Percentiles rank a stretch among this genome's conserved stretches.
Evolutionary conservation across 2,888 invertebrate genomes (phyloP).

Genomic region (Eupeodes luniger): DNA sequence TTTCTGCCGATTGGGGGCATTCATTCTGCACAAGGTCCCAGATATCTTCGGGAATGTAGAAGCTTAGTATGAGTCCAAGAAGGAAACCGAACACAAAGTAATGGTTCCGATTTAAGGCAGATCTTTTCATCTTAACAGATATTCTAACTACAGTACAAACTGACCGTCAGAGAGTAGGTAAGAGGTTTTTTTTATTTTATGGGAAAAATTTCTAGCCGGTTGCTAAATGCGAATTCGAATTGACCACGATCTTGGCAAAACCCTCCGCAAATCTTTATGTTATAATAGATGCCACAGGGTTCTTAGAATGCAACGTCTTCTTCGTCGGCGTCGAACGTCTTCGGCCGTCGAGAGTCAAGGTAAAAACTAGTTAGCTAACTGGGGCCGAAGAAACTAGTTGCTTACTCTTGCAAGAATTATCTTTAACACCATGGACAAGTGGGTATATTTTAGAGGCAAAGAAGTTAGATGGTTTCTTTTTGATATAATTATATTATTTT

Average conservation of each 20-base stretch:
- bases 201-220: conserved; percentile 43
- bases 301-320: conserved; percentile 5
- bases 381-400: conserved; percentile 64
- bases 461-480: background rate
- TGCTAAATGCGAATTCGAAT: conserved; percentile 18
- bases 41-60: conserved; percentile 82
- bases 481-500: background rate
- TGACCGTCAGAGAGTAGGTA: background rate
- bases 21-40: conserved; percentile 84
- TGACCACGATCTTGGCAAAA: conserved; percentile 34
- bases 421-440: background rate
- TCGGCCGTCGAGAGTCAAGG: background rate
- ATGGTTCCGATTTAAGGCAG: conserved; percentile 82
- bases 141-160: conserved; percentile 7
- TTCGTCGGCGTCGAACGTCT: background rate
- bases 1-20: conserved; percentile 83
- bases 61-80: conserved; percentile 82
- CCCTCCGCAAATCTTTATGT: conserved; percentile 50
- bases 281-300: background rate
- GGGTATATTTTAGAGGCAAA: background rate
- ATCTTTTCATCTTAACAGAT: conserved; percentile 80
- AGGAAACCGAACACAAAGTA: conserved; percentile 83
- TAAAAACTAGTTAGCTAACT: conserved; percentile 36
- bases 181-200: conserved; percentile 2
- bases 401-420: conserved; percentile 32